A percentile compares a stretch with the other conserved stretches of the same genome.
These are phyloP conservation scores for Myrmecophaga tridactyla DNA, from an alignment of 2,113 vertebrate species.

Conservation along the genomic window DNA sequence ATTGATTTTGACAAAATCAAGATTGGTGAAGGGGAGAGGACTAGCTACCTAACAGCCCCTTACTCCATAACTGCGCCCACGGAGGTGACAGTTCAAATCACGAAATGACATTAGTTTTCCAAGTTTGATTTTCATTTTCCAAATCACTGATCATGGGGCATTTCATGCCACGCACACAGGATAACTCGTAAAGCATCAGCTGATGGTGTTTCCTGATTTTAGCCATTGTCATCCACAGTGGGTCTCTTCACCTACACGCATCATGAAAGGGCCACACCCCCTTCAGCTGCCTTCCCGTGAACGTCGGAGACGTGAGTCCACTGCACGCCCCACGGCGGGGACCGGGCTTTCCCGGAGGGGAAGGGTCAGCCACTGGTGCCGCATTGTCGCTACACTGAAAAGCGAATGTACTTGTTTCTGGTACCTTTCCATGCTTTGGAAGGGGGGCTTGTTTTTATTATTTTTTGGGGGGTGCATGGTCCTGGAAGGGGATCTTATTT, in stretches of 20 bases:
- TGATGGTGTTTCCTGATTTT: not conserved
- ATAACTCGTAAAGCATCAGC: not conserved
- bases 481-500: too few species aligned
- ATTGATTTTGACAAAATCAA: not conserved
- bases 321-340: rapidly evolving
- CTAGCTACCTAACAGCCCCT: not conserved
- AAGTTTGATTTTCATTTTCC: not conserved
- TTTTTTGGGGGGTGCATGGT: too few species aligned
- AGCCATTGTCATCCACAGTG: not conserved
- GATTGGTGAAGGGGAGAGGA: rapidly evolving
- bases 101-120: not conserved
- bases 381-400: too few species aligned
- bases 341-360: rapidly evolving
- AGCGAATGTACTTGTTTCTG: not conserved
- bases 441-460: too few species aligned
- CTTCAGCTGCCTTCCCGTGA: rapidly evolving
- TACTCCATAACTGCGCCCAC: not conserved
- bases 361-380: too few species aligned
- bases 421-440: not conserved
- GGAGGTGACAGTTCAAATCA: not conserved
- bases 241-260: too few species aligned
- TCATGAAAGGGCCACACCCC: not conserved
- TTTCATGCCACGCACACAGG: not conserved
- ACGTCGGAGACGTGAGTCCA: rapidly evolving
- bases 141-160: not conserved